Conservation (phyloP, 2,113 vertebrate genomes). For the Monopterus albus region DNA sequence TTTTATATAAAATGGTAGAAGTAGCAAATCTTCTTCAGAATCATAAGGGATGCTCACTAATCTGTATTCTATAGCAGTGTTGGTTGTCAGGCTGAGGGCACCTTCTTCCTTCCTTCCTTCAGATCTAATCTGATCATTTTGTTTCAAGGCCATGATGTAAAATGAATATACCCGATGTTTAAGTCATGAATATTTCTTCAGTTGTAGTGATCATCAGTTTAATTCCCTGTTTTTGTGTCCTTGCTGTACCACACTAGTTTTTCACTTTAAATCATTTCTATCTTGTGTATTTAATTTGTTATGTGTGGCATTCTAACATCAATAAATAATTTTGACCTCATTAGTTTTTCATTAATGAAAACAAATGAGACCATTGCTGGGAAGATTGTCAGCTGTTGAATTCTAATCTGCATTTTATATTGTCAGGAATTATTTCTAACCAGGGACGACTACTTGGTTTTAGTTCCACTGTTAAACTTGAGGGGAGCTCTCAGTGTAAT, state of each 20-base stretch:
- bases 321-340: conserved; percentile 79
- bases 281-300: conserved; percentile 70
- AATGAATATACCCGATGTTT: conserved; percentile 23
- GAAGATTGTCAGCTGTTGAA: conserved; percentile 12
- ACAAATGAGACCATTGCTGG: conserved; percentile 17
- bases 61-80: conserved; percentile 2
- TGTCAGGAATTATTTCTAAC: too few relatives aligned
- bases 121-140: conserved; percentile 9
- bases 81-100: not conserved
- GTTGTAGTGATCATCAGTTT: conserved; percentile 18
- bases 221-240: conserved; percentile 26
- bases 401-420: conserved; percentile 13
- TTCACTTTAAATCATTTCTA: conserved; percentile 67
- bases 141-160: conserved; percentile 16
- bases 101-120: not conserved
- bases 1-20: not conserved
- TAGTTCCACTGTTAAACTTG: not conserved
- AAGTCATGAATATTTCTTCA: conserved; percentile 37
- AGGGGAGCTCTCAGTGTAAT: not conserved
- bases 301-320: conserved; percentile 73
- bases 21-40: not conserved
- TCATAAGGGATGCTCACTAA: not conserved
- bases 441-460: too few relatives aligned
- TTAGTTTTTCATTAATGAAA: conserved; percentile 58
- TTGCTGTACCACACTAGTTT: conserved; percentile 17